phyloP scores from a whole-genome alignment of 2,888 invertebrate genomes.

The Amblyjoppa fuscipennis region DNA sequence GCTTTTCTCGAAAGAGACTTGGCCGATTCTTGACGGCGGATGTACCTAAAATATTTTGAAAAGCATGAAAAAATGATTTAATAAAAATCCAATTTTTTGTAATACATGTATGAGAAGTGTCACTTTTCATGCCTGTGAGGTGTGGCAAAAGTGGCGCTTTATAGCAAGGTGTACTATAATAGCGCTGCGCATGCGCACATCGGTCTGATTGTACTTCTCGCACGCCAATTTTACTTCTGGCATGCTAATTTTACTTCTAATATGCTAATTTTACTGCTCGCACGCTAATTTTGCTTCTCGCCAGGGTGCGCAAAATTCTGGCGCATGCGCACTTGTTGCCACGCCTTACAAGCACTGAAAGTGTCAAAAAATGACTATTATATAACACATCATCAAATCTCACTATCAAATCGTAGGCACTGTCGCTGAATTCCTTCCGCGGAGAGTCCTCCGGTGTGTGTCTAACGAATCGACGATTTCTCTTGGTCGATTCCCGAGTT shows the following conservation, averaged over 20 bases:
- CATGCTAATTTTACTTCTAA: too few relatives aligned
- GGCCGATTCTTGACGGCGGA: constrained; percentile 73
- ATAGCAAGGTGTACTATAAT: too few relatives aligned
- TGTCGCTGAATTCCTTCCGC: constrained; percentile 36
- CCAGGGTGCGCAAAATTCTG: too few relatives aligned
- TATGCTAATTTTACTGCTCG: too few relatives aligned
- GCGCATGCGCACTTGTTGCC: too few relatives aligned
- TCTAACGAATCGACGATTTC: background rate
- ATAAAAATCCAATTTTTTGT: background rate
- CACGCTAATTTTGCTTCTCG: too few relatives aligned
- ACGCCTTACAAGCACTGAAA: background rate
- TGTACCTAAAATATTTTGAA: constrained; percentile 75
- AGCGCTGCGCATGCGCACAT: too few relatives aligned
- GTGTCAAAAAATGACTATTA: background rate
- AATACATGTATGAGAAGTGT: too few relatives aligned
- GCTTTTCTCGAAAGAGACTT: constrained; percentile 53
- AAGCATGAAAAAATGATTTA: background rate
- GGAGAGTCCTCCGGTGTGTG: constrained; percentile 8
- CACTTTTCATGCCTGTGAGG: too few relatives aligned
- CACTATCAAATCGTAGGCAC: constrained; percentile 68
- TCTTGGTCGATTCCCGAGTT: constrained; percentile 8
- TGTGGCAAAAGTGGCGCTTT: too few relatives aligned
- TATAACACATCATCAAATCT: constrained; percentile 26
- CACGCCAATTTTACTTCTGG: too few relatives aligned
- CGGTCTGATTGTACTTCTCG: too few relatives aligned